Conservation (phyloP, 2,797 vertebrate genomes). For the Megaceryle alcyon region DNA sequence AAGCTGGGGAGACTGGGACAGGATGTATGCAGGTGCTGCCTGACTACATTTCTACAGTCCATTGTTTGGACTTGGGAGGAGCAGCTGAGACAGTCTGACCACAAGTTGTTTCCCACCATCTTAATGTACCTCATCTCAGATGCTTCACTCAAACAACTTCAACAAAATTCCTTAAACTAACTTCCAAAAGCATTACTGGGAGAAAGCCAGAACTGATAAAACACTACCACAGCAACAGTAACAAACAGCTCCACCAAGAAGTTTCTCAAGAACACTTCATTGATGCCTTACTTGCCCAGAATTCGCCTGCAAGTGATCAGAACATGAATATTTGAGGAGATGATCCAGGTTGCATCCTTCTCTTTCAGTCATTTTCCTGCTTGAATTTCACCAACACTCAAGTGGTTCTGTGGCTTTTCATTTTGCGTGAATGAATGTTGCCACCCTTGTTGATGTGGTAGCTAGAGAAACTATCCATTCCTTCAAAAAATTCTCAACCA, state of each 20-base stretch:
- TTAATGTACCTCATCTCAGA: neutral
- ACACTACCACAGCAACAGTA: neutral
- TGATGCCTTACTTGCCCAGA: neutral
- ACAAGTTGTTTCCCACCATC: neutral
- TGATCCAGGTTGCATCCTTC: neutral
- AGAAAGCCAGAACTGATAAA: neutral
- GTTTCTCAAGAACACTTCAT: neutral
- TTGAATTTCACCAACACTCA: neutral
- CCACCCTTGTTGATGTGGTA: conserved; percentile 16
- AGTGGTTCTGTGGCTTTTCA: neutral
- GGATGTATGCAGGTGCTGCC: neutral
- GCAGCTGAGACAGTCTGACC: neutral
- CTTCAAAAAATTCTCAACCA: conserved; percentile 40
- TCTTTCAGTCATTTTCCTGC: neutral
- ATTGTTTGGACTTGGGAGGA: neutral
- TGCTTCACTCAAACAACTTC: neutral
- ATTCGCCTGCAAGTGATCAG: neutral
- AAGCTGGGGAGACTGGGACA: neutral
- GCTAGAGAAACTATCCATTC: conserved; percentile 41
- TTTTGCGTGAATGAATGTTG: neutral
- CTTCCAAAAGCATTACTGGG: neutral
- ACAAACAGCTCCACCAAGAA: neutral
- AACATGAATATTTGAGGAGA: neutral
- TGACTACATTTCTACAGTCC: neutral
- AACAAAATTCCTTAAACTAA: neutral